These are phyloP conservation scores for Selene dorsalis DNA, from an alignment of 2,797 vertebrate genomes.

Conservation along the genomic window DNA sequence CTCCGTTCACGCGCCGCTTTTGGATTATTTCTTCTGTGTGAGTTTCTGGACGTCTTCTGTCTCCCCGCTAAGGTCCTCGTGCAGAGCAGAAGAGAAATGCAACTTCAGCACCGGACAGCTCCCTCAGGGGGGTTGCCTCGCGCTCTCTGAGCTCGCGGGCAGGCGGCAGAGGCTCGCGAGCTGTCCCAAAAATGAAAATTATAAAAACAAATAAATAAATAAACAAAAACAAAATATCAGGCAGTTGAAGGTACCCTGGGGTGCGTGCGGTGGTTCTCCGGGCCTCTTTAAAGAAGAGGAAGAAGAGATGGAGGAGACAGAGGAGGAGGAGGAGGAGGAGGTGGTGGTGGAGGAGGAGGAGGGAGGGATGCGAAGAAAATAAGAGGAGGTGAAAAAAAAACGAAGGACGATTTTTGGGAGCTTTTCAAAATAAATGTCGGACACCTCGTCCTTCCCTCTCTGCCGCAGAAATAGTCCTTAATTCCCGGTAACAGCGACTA, in stretches of 20 bases:
- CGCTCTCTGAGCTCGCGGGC: slow-evolving; percentile 33
- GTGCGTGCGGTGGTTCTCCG: slow-evolving; percentile 31
- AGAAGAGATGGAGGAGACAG: slow-evolving; percentile 33
- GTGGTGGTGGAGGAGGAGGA: slow-evolving; percentile 48
- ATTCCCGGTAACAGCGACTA: slow-evolving; percentile 39
- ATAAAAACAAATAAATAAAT: slow-evolving; percentile 14
- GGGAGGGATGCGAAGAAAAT: slow-evolving; percentile 55
- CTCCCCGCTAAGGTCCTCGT: slow-evolving; percentile 50
- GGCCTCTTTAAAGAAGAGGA: slow-evolving; percentile 51
- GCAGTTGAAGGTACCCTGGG: slow-evolving; percentile 54
- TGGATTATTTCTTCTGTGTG: neutral
- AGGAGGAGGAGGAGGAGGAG: slow-evolving; percentile 31
- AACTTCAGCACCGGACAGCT: slow-evolving; percentile 90
- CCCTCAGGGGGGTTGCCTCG: slow-evolving; percentile 63
- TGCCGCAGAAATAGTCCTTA: slow-evolving; percentile 62
- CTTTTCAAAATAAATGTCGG: slow-evolving; percentile 57
- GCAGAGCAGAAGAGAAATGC: slow-evolving; percentile 70
- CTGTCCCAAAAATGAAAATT: neutral
- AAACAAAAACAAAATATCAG: slow-evolving; percentile 18
- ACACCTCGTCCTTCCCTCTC: slow-evolving; percentile 55
- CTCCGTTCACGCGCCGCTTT: neutral
- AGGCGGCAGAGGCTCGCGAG: slow-evolving; percentile 38
- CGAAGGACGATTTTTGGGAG: slow-evolving; percentile 42
- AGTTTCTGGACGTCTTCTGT: slow-evolving; percentile 10
- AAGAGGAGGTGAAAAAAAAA: slow-evolving; percentile 40